Evolutionary conservation across 2,888 invertebrate genomes (phyloP), one percentile per base, ranked within the genome.

Genomic region (Choristoneura rosaceana): DNA sequence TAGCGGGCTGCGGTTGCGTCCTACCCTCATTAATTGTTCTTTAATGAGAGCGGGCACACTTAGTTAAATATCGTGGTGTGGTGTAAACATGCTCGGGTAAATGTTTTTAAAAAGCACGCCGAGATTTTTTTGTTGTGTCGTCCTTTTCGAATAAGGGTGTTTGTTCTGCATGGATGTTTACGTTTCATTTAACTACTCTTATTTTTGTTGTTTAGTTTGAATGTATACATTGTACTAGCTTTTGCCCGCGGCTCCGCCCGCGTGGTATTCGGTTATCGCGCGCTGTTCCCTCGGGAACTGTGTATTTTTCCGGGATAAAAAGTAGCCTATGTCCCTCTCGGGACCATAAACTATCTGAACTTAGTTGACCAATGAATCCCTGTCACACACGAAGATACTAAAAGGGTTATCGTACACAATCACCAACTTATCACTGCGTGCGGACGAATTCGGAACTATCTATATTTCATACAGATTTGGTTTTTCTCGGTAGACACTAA

Each of bases 21-120:
- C 77, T 67, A 74, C 82, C 81, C 82, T 80, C 83, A 82, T 84
- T 84, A 83, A 84, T 84, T 84, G 84, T 82, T 80, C 81, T 81
- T 82, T 84, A 84, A 84, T 82, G 82, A 84, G 82, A 80, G 77
- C 41, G 70, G 75, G 74, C 75, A 70, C 75, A 78, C 74, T 76
- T 74, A 75, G 75, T 77, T 78, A 50, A 47, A 74, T 78, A 77
- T 76, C 75, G 73, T 75, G 74, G 73, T 70, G 73, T 71, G 74
- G 76, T 76, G 74, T 78, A 78, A 64, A 64, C 64, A 64, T 15
- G 64, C 25, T 25, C 4, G 33, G 14, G 34, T n/a, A 9, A 50
- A 50, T 64, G n/a, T 12, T 34, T 17, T 17, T 10, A 79, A 77
- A 79, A 75, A 74, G 77, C 79, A 78, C 75, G 77, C 64, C 61